Evolutionary conservation across 1,140 invertebrate species (phyloP).

Genomic region (Grapholita molesta): DNA sequence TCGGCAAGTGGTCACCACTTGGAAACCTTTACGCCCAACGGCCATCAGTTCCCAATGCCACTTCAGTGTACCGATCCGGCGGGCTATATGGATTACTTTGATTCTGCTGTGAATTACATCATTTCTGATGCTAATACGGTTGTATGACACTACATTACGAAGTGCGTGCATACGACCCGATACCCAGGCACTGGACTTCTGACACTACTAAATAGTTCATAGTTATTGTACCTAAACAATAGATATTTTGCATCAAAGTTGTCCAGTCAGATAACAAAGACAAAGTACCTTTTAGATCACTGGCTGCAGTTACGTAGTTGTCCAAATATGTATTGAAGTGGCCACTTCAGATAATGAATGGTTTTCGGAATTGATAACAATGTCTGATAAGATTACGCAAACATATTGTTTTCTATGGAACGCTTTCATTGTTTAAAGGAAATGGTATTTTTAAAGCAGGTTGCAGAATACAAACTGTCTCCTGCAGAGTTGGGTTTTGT

Average conservation of each 20-base stretch:
- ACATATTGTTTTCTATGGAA: constrained; percentile 1
- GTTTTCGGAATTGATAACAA: constrained; percentile 8
- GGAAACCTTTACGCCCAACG: too few species aligned
- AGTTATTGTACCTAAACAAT: neutral
- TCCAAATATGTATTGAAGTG: constrained; percentile 16
- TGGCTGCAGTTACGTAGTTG: constrained; percentile 1
- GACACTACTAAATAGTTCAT: neutral
- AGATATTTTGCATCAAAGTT: neutral
- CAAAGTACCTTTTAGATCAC: neutral
- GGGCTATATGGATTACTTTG: too few species aligned
- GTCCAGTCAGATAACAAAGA: neutral
- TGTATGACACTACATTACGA: too few species aligned
- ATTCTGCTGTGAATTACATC: too few species aligned
- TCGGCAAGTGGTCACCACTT: too few species aligned
- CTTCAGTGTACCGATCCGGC: too few species aligned
- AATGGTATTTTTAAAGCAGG: neutral
- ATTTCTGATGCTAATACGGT: too few species aligned
- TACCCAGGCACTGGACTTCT: too few species aligned
- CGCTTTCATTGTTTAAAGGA: neutral
- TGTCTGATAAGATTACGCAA: constrained; percentile 12
- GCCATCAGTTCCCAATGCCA: too few species aligned
- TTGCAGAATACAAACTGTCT: neutral
- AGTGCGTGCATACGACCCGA: too few species aligned
- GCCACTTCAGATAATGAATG: constrained; percentile 11
- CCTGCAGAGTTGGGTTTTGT: neutral